These are phyloP conservation scores for Beris morrisii DNA, from an alignment of 2,888 invertebrate genomes.

Conservation along the genomic window DNA sequence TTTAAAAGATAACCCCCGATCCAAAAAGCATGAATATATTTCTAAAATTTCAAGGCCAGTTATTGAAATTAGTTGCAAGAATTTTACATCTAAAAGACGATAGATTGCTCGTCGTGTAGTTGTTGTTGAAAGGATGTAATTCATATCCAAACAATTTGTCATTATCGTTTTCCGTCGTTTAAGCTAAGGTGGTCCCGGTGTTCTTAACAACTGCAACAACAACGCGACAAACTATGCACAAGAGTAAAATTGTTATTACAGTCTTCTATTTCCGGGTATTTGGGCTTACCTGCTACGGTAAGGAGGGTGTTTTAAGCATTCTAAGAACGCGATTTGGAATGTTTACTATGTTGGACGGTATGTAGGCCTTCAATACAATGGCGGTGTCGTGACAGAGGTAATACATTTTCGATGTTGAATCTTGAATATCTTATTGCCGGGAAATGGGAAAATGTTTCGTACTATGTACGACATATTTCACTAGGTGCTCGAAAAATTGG, in stretches of 20 bases:
- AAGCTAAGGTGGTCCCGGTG: conserved; percentile 1
- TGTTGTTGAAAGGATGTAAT: not conserved
- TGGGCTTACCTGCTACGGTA: conserved; percentile 1
- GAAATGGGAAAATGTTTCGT: not conserved
- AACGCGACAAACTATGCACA: conserved; percentile 13
- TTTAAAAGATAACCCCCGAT: too few relatives aligned
- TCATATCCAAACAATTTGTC: conserved; percentile 27
- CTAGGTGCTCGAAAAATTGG: not conserved
- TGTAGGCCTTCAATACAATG: too few relatives aligned
- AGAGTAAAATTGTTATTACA: conserved; percentile 29
- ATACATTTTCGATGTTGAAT: conserved; percentile 23
- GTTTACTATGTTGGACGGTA: not conserved
- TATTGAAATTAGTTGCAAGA: too few relatives aligned
- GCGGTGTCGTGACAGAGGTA: conserved; percentile 11
- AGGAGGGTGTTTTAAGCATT: conserved; percentile 3
- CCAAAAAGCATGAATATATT: too few relatives aligned
- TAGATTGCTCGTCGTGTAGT: too few relatives aligned
- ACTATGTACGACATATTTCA: conserved; percentile 16
- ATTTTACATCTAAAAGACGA: too few relatives aligned
- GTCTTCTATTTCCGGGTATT: conserved; percentile 28
- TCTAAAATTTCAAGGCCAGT: too few relatives aligned
- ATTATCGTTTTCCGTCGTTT: conserved; percentile 27
- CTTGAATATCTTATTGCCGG: conserved; percentile 24
- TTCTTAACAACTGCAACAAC: too few relatives aligned
- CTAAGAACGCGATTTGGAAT: conserved; percentile 15